phyloP scores from a whole-genome alignment of 2,113 vertebrate species.

The Bubalus kerabau region DNA sequence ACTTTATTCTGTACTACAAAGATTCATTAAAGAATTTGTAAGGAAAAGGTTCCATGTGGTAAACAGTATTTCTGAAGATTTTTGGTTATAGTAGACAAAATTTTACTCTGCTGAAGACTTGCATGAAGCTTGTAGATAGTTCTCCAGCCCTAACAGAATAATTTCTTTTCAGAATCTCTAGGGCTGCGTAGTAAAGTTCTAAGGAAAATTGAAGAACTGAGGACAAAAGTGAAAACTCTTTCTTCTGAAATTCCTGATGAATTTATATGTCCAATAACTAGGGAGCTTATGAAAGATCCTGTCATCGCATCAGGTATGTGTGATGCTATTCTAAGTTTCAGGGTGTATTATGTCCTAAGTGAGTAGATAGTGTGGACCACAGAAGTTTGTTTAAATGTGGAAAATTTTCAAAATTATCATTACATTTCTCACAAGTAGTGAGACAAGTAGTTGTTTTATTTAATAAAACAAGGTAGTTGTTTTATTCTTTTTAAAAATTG shows the following conservation, averaged over 20 bases:
- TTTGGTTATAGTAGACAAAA: not conserved
- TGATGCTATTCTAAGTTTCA: not conserved
- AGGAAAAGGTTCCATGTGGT: not conserved
- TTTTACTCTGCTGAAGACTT: not conserved
- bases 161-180: conserved; percentile 82
- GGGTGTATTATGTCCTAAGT: not conserved
- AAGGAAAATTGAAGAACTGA: conserved; percentile 86
- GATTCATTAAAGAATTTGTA: not conserved
- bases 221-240: conserved; percentile 57
- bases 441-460: not conserved
- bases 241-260: conserved; percentile 84
- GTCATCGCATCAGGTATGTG: conserved; percentile 89
- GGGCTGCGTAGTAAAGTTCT: conserved; percentile 85
- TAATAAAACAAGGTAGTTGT: not conserved
- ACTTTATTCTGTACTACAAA: not conserved
- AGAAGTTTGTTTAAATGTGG: not conserved
- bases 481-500: not conserved
- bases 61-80: not conserved
- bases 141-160: not conserved
- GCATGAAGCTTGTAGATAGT: not conserved
- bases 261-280: conserved; percentile 91
- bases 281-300: conserved; percentile 90
- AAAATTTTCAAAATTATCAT: not conserved
- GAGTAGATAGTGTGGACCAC: not conserved
- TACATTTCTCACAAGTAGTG: not conserved